Base-by-base conservation (phyloP, 1,140 invertebrate genomes). In the Pseudomyrmex dendroicus region DNA sequence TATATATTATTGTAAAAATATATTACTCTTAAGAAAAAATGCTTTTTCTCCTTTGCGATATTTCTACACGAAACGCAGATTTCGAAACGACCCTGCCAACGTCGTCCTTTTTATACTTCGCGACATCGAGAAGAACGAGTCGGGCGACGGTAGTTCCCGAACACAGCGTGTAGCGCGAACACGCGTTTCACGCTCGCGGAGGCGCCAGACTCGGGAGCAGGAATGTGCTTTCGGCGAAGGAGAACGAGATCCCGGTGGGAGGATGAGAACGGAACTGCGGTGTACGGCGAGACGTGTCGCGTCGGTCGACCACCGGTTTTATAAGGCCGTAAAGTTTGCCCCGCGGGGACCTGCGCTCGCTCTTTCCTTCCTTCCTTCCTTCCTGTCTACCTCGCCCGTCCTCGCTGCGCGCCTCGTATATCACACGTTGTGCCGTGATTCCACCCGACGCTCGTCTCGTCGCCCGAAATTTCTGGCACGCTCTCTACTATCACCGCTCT, bases 241-340 rank as follows among this genome's bases (percentile, higher is more conserved):
- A 68, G 84, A 84, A 54, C 22, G 62, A 35, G 52, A 66, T 63
- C n/a, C 61, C 68, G 61, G 72, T 50, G 59, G 17, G 61, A 13
- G n/a, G 35, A 50, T 35, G 61, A 48, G 46, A 52, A 52, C 8
- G 73, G 17, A 77, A 77, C 61, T 64, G 73, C 61, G 17, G 44
- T 61, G 73, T 62, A 25, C 50, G 20, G 20, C n/a, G 48, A 22
- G 20, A 80, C 54, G 35, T 46, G 73, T 78, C 63, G 63, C 54
- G 46, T 68, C n/a, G 50, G 70, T 56, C 63, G 62, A 78, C 73
- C 46, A 74, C 17, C 22, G 25, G 64, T 77, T 84, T 84, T 84
- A 78, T 77, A 77, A 84, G 82, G 52, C 56, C 74, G 74, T 78
- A 84, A 84, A 84, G 74, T 84, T 84, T 62, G 64, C 15, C 46